Conservation (phyloP, 2,888 invertebrate species). For the Cordilura impudica region DNA sequence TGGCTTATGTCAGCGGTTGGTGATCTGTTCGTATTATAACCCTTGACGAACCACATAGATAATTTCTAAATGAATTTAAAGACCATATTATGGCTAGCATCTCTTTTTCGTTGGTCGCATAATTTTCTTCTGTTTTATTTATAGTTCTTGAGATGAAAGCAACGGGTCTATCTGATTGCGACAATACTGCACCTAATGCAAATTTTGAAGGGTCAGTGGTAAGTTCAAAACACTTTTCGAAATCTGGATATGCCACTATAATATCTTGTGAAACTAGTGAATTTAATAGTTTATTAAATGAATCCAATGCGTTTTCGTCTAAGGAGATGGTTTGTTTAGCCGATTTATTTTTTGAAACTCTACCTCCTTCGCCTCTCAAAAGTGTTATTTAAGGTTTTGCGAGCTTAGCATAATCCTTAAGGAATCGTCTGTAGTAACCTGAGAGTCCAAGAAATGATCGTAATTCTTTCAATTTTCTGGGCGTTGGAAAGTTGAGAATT, state of each 20-base stretch:
- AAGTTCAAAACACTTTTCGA: conserved; percentile 15
- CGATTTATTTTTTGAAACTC: conserved; percentile 1
- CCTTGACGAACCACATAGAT: neutral
- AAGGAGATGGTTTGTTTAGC: neutral
- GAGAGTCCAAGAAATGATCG: conserved; percentile 57
- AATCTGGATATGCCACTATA: neutral
- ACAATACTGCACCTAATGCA: conserved; percentile 31
- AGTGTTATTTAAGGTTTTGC: conserved; percentile 44
- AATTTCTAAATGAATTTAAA: conserved; percentile 11
- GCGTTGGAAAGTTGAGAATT: conserved; percentile 37
- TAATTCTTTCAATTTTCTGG: conserved; percentile 51
- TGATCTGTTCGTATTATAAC: conserved; percentile 13
- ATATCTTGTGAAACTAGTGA: conserved; percentile 5
- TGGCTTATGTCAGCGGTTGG: conserved; percentile 8
- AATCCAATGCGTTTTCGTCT: neutral
- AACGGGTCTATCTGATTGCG: conserved; percentile 30
- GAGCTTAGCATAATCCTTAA: conserved; percentile 28
- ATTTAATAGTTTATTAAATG: conserved; percentile 1
- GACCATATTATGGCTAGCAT: too few relatives aligned
- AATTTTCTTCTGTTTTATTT: conserved; percentile 14
- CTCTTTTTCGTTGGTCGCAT: conserved; percentile 41
- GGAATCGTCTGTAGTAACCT: conserved; percentile 15
- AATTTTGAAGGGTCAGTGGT: conserved; percentile 39
- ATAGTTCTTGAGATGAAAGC: conserved; percentile 33
- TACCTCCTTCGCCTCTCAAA: conserved; percentile 16